Evolutionary conservation across 2,797 vertebrate genomes (phyloP).

Genomic region (Phataginus tetradactyla): DNA sequence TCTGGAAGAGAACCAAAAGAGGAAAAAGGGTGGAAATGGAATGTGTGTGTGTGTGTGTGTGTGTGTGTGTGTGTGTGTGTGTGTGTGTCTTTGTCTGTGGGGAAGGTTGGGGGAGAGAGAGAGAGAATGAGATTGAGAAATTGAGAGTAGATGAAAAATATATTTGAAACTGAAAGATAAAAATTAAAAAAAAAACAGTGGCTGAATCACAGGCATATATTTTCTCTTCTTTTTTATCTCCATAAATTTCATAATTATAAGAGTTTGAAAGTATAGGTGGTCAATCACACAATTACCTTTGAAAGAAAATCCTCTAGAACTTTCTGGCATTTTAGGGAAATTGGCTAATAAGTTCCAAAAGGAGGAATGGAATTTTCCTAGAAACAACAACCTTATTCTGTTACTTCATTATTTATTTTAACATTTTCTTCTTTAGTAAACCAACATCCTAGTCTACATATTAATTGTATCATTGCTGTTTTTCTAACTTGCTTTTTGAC

Average conservation of each 20-base stretch:
- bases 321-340: conserved; percentile 20
- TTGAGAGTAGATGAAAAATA: not conserved
- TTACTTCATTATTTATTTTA: not conserved
- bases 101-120: not conserved
- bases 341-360: conserved; percentile 28
- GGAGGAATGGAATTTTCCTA: not conserved
- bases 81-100: accelerated
- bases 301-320: not conserved
- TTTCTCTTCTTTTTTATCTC: conserved; percentile 7
- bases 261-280: not conserved
- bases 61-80: not conserved
- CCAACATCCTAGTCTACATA: not conserved
- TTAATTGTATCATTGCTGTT: not conserved
- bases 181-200: not conserved
- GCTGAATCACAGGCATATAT: not conserved
- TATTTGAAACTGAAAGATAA: not conserved
- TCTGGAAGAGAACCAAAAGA: conserved; percentile 28
- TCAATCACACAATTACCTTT: not conserved
- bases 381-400: not conserved
- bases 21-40: not conserved
- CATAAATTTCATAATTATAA: conserved; percentile 2
- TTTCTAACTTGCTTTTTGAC: not conserved
- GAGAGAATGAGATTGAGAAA: not conserved
- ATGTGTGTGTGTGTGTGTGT: too few relatives aligned
- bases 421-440: conserved; percentile 37